Evolutionary conservation across 2,888 invertebrate species (phyloP), one percentile per base, ranked within the genome.

Genomic region (Carpatolechia fugitivella): DNA sequence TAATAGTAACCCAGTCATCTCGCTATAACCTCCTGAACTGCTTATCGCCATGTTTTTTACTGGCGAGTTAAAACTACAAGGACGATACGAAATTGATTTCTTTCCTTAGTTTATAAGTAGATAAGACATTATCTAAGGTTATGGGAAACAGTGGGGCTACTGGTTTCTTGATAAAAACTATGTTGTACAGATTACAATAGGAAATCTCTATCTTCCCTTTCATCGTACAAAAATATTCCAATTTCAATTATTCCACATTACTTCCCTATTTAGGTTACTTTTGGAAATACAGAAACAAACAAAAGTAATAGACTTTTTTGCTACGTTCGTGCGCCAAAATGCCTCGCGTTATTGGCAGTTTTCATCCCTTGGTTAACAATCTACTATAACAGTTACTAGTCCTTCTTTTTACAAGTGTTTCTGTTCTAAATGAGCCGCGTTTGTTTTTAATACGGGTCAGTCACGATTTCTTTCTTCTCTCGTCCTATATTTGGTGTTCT

Each of bases 21-120:
- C 69, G 72, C 70, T 70, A 63, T 60, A 65, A 85, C 77, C 82
- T 83, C 77, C 76, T 84, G 83, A 85, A 80, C 85, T 70, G 66
- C 64, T 79, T 81, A 80, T 82, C 82, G 35, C n/a, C 13, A 16
- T 8, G 49, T 8, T 18, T 40, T 36, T 40, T 40, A 16, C 6
- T 16, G 18, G 14, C 10, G 10, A 18, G 16, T 18, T 40, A 18
- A 40, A 40, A 0, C 10, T 40, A 18, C 40, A 18, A 18, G 40
- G 40, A 18, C 10, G 40, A 40, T 40, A 40, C 7, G 10, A 40
- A 47, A 31, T 47, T 31, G 44, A 47, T 16, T 30, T n/a, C n/a
- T 47, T 18, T 8, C 13, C 14, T 14, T 36, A 14, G 14, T 40
- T 16, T 40, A 3, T 1, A 1, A 3, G 38, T 14, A 4, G 24